Percentiles rank a stretch among this genome's conserved stretches.
These are phyloP conservation scores for Tetrao urogallus DNA, from an alignment of 2,113 vertebrate genomes.

Conservation along the genomic window DNA sequence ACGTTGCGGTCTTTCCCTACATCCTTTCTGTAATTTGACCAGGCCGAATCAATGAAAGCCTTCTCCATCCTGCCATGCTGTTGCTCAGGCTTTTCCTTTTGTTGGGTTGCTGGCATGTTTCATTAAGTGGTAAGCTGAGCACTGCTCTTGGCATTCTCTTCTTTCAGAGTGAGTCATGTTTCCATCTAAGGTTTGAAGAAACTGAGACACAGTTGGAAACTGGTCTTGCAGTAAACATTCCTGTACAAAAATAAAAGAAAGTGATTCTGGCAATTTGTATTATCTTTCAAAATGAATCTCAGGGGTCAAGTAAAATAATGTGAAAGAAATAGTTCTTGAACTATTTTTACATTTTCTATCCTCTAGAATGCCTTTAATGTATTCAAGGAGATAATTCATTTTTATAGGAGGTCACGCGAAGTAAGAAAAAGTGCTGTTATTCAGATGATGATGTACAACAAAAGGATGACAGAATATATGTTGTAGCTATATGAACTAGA, in stretches of 20 bases:
- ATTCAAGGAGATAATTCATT: neutral
- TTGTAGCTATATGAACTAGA: neutral
- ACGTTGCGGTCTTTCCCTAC: neutral
- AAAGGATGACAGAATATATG: neutral
- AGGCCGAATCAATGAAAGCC: neutral
- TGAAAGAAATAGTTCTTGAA: neutral
- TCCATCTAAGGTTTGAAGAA: neutral
- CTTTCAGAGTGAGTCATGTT: neutral
- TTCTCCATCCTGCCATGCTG: neutral
- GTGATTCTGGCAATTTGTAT: neutral
- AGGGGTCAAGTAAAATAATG: neutral
- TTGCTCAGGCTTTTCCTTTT: neutral
- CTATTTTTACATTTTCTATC: neutral
- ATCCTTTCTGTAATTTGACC: neutral
- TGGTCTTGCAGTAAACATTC: neutral
- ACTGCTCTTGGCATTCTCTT: accelerated
- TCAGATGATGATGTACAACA: neutral
- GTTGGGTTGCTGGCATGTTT: accelerated
- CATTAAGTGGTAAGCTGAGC: neutral
- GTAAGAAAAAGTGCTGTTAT: neutral
- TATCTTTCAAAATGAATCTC: neutral
- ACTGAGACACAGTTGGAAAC: neutral
- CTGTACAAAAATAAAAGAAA: neutral
- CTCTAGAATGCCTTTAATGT: neutral
- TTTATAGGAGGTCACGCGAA: neutral